These are phyloP conservation scores for Anas platyrhynchos DNA, from an alignment of 2,113 vertebrate species.

Conservation along the genomic window DNA sequence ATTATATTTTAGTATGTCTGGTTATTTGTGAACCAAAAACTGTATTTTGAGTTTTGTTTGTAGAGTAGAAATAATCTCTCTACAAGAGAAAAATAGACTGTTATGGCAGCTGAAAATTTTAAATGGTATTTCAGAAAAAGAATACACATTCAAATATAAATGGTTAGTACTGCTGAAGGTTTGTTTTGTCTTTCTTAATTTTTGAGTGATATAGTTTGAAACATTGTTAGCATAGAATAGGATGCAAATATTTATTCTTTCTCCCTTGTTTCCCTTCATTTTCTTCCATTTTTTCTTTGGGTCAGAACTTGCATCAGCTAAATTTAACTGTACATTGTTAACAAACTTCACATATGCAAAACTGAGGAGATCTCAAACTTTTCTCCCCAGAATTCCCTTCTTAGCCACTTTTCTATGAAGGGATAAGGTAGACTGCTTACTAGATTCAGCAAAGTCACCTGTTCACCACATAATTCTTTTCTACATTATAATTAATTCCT, in stretches of 20 bases:
- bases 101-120: neutral
- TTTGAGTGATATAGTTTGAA: neutral
- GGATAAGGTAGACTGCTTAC: neutral
- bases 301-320: neutral
- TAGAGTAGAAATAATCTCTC: neutral
- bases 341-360: neutral
- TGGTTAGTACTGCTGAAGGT: neutral
- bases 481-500: neutral
- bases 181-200: neutral
- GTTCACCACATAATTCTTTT: neutral
- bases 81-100: neutral
- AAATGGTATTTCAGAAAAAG: neutral
- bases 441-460: neutral
- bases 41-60: neutral
- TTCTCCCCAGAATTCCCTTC: neutral
- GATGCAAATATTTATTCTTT: neutral
- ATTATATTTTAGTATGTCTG: constrained; percentile 12
- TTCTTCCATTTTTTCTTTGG: neutral
- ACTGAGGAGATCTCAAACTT: rapidly evolving
- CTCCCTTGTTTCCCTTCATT: neutral
- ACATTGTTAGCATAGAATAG: neutral
- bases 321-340: neutral
- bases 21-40: constrained; percentile 2
- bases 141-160: neutral
- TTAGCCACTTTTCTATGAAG: neutral